phyloP scores from a whole-genome alignment of 2,888 invertebrate genomes.

The Sinhomidia bicolor region DNA sequence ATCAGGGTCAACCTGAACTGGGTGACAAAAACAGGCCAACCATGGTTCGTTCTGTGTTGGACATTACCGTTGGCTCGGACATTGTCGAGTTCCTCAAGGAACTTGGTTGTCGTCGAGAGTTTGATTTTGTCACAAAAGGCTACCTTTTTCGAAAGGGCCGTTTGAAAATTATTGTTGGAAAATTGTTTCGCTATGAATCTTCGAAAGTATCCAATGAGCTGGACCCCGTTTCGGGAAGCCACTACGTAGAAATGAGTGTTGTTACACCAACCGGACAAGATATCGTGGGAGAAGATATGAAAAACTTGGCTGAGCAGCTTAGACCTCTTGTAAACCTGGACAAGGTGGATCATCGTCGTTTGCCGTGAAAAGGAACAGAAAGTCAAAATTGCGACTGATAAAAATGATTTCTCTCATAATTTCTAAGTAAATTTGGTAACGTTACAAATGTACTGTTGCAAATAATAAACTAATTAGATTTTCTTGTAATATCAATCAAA shows the following conservation, averaged over 20 bases:
- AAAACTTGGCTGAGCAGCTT: slow-evolving; percentile 95
- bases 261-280: slow-evolving; percentile 96
- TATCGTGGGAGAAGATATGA: slow-evolving; percentile 97
- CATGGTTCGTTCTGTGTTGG: slow-evolving; percentile 94
- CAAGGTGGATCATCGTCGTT: slow-evolving; percentile 90
- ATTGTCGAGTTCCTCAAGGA: slow-evolving; percentile 96
- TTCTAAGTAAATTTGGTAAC: no score
- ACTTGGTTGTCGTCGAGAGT: slow-evolving; percentile 94
- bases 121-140: slow-evolving; percentile 96
- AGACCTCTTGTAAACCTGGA: slow-evolving; percentile 95
- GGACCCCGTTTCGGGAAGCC: slow-evolving; percentile 95
- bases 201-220: slow-evolving; percentile 86
- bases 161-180: slow-evolving; percentile 98
- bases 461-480: no score
- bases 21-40: slow-evolving; percentile 94
- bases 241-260: slow-evolving; percentile 95
- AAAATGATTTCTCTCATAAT: no score
- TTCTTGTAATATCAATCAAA: slow-evolving; percentile 7
- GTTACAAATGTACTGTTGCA: no score
- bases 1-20: slow-evolving; percentile 82
- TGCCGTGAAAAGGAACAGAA: slow-evolving; percentile 53
- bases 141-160: slow-evolving; percentile 98
- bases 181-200: slow-evolving; percentile 91
- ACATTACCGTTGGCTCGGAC: slow-evolving; percentile 94
- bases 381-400: no score